Evolutionary conservation across 1,140 invertebrate species (phyloP).

Genomic region (Ganaspis sp.): DNA sequence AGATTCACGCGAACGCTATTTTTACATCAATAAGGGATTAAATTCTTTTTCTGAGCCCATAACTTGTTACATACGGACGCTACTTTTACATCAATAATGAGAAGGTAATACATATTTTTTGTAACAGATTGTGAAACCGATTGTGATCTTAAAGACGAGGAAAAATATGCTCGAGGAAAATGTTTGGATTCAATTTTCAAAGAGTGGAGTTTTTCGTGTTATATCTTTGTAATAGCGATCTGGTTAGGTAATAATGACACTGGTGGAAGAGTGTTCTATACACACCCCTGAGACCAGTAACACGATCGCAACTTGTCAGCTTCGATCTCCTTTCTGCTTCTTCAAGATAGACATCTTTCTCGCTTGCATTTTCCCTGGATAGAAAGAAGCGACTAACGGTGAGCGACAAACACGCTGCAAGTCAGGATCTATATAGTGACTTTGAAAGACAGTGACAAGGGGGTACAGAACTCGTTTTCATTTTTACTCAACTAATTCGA

Average conservation of each 20-base stretch:
- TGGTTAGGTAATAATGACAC: background rate
- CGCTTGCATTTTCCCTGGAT: constrained; percentile 29
- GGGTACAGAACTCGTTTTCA: background rate
- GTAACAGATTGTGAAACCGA: no score
- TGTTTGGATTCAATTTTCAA: background rate
- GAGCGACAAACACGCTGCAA: constrained; percentile 25
- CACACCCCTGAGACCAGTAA: constrained; percentile 21
- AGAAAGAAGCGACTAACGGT: constrained; percentile 32
- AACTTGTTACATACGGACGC: no score
- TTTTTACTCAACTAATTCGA: constrained; percentile 10
- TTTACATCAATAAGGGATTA: no score
- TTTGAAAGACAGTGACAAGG: constrained; percentile 12
- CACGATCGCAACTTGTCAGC: constrained; percentile 29
- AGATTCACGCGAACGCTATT: no score
- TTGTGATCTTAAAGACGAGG: no score
- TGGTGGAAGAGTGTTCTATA: background rate
- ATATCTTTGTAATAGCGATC: background rate
- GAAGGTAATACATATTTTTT: no score
- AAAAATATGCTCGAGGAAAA: no score
- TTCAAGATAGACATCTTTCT: constrained; percentile 33
- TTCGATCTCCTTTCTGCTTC: constrained; percentile 27
- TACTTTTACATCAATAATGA: no score
- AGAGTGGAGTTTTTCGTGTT: background rate
- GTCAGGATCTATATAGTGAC: constrained; percentile 17
- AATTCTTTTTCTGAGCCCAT: no score